Evolutionary conservation across 2,113 vertebrate species (phyloP), one percentile per base, ranked within the genome.

Genomic region (Callospermophilus lateralis): DNA sequence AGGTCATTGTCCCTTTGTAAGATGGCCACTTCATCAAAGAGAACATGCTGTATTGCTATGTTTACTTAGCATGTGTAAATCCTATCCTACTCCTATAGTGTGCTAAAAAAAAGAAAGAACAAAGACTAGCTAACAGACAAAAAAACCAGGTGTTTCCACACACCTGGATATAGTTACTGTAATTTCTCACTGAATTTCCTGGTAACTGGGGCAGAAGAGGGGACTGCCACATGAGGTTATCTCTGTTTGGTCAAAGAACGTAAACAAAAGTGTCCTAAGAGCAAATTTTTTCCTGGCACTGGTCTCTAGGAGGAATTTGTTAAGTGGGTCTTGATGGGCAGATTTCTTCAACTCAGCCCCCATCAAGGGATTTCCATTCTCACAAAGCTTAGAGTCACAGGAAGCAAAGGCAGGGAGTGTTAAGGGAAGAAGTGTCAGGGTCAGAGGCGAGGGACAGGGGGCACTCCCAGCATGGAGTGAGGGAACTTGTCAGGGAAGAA

Each of bases 151-250:
- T 61, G 58, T 89, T 84, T 86, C 78, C 58, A 70, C 3, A n/a
- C 20, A 88, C 81, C 42, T 78, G 51, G 55, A 61, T 61, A 63
- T 86, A 55, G 63, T 93, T 55, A 83, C 78, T 78, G 78, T 93
- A 90, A 96, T 79, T 93, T 89, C 68, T 48, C 8, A 7, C 37
- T 45, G 63, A 76, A 39, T 48, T 97, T 97, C 94, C 96, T 89
- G 81, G 85, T 68, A 85, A 42, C 42, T 53, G 73, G 89, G 53
- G 55, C 39, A 32, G 76, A 92, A 92, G 73, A 67, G 13, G 73
- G 70, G 12, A 63, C 88, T 93, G 20, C 39, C 42, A n/a, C 30
- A 24, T n/a, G 20, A 83, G 24, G 30, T 53, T 92, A 51, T 91
- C 58, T 53, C 24, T 63, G 63, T 89, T 83, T 89, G 63, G 89